phyloP scores from a whole-genome alignment of 2,113 vertebrate genomes.

The Syngnathus scovelli region DNA sequence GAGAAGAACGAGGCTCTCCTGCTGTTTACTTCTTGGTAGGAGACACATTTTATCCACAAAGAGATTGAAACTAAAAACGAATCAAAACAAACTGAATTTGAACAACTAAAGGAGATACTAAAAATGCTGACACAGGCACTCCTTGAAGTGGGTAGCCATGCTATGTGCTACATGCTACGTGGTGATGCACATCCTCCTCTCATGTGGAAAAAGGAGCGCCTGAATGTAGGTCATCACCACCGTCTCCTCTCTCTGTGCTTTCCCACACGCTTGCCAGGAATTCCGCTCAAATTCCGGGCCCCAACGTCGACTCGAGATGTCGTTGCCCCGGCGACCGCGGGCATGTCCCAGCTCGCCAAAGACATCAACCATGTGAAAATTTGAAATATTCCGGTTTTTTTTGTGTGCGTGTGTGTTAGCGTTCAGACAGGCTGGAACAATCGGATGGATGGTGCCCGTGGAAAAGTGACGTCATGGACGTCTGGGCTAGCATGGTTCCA shows the following conservation, averaged over 20 bases:
- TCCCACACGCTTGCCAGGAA: conserved; percentile 56
- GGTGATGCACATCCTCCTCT: conserved; percentile 52
- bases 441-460: conserved; percentile 37
- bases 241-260: conserved; percentile 52
- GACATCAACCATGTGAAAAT: neutral
- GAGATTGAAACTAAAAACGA: too few species aligned
- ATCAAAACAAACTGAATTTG: neutral
- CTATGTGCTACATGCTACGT: conserved; percentile 18
- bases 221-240: conserved; percentile 67
- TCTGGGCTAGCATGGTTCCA: conserved; percentile 40
- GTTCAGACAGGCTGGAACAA: neutral
- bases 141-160: conserved; percentile 21
- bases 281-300: conserved; percentile 25
- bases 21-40: too few species aligned
- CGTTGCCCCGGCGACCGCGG: neutral
- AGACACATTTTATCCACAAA: neutral
- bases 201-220: conserved; percentile 60
- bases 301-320: conserved; percentile 28
- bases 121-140: neutral
- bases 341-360: neutral
- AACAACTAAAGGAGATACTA: neutral
- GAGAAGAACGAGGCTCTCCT: too few species aligned
- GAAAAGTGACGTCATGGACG: conserved; percentile 42
- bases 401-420: neutral
- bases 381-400: neutral